A percentile compares a stretch with the other conserved stretches of the same genome.
These are phyloP conservation scores for Sycophila sp. DNA, from an alignment of 1,140 invertebrate genomes.

Conservation along the genomic window DNA sequence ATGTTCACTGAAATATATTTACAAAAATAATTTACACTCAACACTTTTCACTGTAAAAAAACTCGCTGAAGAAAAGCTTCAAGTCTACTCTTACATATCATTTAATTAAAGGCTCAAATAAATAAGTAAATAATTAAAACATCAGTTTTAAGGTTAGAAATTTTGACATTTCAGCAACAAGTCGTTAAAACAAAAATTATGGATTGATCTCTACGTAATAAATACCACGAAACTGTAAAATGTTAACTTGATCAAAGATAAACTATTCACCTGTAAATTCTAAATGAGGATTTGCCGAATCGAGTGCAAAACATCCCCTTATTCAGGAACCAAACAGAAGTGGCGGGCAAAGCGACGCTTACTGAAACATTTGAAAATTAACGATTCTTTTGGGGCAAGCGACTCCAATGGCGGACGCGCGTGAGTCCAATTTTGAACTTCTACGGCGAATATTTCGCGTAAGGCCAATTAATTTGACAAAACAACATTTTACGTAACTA, in stretches of 20 bases:
- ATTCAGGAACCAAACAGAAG: not conserved
- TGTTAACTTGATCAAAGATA: not conserved
- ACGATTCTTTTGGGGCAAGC: constrained; percentile 16
- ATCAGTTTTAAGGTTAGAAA: constrained; percentile 16
- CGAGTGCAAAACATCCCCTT: constrained; percentile 10
- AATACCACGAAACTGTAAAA: not conserved
- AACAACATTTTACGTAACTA: not conserved
- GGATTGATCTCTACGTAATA: not conserved
- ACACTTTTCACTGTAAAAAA: too few species aligned
- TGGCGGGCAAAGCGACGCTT: constrained; percentile 38
- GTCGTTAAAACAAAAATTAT: not conserved
- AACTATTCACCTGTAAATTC: not conserved
- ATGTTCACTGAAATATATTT: constrained; percentile 37
- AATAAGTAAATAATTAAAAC: constrained; percentile 13
- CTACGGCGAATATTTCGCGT: not conserved
- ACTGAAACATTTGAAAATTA: constrained; percentile 35
- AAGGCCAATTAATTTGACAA: not conserved
- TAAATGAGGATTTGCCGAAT: too few species aligned
- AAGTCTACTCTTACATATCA: not conserved
- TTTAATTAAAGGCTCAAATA: not conserved
- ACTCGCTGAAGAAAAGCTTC: too few species aligned
- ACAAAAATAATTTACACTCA: not conserved
- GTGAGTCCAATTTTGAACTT: constrained; percentile 19
- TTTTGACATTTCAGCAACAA: constrained; percentile 24
- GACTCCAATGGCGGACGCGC: constrained; percentile 18